Conservation (phyloP, 2,113 vertebrate species). For the Larimichthys crocea region DNA sequence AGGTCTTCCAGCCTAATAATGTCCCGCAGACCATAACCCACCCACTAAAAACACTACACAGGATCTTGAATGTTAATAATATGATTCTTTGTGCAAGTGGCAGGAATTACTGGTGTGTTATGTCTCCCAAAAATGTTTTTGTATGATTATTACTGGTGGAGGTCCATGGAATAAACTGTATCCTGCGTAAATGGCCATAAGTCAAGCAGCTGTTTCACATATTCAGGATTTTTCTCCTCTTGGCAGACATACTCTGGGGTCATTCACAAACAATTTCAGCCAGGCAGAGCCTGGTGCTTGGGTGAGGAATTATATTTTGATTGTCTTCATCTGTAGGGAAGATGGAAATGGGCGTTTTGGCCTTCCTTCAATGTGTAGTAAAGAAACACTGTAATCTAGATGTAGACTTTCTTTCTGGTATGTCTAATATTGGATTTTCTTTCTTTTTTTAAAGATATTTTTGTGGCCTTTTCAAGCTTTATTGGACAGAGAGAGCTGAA, state of each 20-base stretch:
- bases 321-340: background rate
- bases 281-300: constrained; percentile 1
- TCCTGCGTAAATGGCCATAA: constrained; percentile 7
- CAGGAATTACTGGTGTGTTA: constrained; percentile 12
- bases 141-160: background rate
- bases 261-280: constrained; percentile 7
- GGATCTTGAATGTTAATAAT: constrained; percentile 3
- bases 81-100: constrained; percentile 17
- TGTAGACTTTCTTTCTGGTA: background rate
- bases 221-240: background rate
- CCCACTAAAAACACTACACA: background rate
- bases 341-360: background rate
- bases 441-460: too few relatives aligned
- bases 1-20: constrained; percentile 25
- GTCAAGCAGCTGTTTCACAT: constrained; percentile 30
- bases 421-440: background rate
- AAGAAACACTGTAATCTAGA: background rate
- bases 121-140: constrained; percentile 2
- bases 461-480: too few relatives aligned
- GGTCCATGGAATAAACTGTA: constrained; percentile 14
- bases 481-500: too few relatives aligned
- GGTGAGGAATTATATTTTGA: background rate
- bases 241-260: background rate
- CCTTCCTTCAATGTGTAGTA: background rate
- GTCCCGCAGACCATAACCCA: constrained; percentile 20